Base-by-base conservation (phyloP, 2,888 invertebrate genomes). In the Amphiduros pacificus region DNA sequence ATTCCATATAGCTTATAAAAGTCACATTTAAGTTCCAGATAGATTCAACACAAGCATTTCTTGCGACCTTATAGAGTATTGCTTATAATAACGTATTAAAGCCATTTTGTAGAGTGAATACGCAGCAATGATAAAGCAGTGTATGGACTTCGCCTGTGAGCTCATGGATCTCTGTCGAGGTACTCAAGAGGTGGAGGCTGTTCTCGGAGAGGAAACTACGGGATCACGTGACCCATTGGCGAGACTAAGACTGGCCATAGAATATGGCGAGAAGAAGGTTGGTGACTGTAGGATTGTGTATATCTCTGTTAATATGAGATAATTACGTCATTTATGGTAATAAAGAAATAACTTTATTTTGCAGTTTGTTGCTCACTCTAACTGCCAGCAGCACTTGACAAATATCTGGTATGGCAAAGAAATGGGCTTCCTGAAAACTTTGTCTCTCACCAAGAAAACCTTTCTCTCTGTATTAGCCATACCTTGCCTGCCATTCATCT, bases 101-200 rank as follows among this genome's bases (percentile, higher is more conserved):
- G 14, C 55, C 58, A 22, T 60, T 40, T 65, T 71, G 58, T 84
- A 87, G 71, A 83, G 85, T 32, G 87, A 87, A 48, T 90, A 90
- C 77, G 79, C 84, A 26, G 85, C 85, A 60, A 79, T 90, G 26
- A 85, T 87, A 1, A 81, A 85, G 53, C 77, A 78, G 67, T 81
- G 81, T 67, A 81, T 81, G 71, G 74, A 77, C 64, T 84, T 85
- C 68, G 81, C 84, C n/a, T 81, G 81, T 54, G 79, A 82, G 54
- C 62, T 85, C 52, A 77, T 85, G 72, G 82, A 84, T 26, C 86
- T 88, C 68, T 89, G 90, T 73, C 86, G 89, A 26, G 89, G 87
- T 22, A 87, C 88, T 0, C 86, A 87, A 68, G 90, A 91, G 79
- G 88, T 90, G 62, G 88, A 90, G 76, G 78, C 87, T 9, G 83